Conservation (phyloP, 1,140 invertebrate genomes). For the Lordiphosa clarofinis region DNA sequence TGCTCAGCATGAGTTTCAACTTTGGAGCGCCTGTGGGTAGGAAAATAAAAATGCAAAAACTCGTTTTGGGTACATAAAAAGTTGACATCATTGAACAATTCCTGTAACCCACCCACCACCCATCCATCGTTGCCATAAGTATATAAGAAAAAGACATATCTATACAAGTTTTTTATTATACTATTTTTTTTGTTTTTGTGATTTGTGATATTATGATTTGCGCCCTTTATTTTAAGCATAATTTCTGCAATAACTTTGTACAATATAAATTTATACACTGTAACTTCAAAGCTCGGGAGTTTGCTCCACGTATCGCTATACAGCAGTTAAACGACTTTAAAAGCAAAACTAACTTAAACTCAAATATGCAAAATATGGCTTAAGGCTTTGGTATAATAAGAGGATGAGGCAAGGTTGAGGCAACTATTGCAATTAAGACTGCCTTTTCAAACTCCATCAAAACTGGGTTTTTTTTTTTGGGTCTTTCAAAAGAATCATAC, state of each 20-base stretch:
- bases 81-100: conserved; percentile 36
- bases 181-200: conserved; percentile 29
- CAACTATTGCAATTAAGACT: no score
- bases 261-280: conserved; percentile 72
- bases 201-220: conserved; percentile 32
- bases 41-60: conserved; percentile 41
- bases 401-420: no score
- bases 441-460: no score
- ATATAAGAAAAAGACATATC: no score
- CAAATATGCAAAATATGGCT: conserved; percentile 39
- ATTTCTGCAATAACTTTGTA: conserved; percentile 19
- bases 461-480: no score
- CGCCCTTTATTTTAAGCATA: conserved; percentile 4
- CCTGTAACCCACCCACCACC: conserved; percentile 7
- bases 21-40: conserved; percentile 22
- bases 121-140: no score
- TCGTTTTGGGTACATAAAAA: conserved; percentile 44
- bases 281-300: conserved; percentile 72
- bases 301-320: conserved; percentile 75
- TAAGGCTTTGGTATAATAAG: no score
- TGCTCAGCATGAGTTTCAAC: conserved; percentile 31
- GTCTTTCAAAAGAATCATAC: no score
- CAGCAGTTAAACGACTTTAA: conserved; percentile 32
- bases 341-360: conserved; percentile 17
- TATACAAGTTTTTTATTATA: conserved; percentile 14